A percentile compares a stretch with the other conserved stretches of the same genome.
These are phyloP conservation scores for Notiomystis cincta DNA, from an alignment of 2,113 vertebrate genomes.

Conservation along the genomic window DNA sequence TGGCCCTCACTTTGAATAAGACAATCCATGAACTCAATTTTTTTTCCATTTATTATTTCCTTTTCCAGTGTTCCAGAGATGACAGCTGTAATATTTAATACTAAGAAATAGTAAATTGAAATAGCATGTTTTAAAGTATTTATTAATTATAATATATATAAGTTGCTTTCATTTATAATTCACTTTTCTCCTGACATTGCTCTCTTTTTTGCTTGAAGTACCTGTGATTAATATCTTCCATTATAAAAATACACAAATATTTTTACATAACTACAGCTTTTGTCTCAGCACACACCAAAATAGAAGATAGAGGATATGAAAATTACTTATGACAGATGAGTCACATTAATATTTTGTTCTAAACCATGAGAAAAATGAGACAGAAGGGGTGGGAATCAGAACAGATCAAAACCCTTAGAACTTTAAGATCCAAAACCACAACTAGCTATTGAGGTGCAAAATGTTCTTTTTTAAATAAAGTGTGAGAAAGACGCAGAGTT, in stretches of 20 bases:
- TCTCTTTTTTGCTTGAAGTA: neutral
- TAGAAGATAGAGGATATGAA: neutral
- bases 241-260: neutral
- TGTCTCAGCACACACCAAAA: neutral
- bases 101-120: neutral
- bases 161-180: neutral
- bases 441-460: slow-evolving; percentile 58
- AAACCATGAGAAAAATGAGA: slow-evolving; percentile 39
- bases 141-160: neutral
- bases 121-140: neutral
- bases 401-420: neutral
- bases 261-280: neutral
- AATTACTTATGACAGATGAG: slow-evolving; percentile 57
- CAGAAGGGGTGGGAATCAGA: slow-evolving; percentile 6
- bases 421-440: slow-evolving; percentile 41
- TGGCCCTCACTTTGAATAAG: neutral
- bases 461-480: slow-evolving; percentile 43
- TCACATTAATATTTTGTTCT: slow-evolving; percentile 48
- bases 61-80: neutral
- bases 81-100: slow-evolving; percentile 2
- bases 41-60: neutral
- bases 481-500: slow-evolving; percentile 21
- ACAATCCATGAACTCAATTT: neutral
- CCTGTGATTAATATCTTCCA: neutral
- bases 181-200: neutral